Conservation (phyloP, 2,797 vertebrate genomes). For the Rhadinocentrus ornatus region DNA sequence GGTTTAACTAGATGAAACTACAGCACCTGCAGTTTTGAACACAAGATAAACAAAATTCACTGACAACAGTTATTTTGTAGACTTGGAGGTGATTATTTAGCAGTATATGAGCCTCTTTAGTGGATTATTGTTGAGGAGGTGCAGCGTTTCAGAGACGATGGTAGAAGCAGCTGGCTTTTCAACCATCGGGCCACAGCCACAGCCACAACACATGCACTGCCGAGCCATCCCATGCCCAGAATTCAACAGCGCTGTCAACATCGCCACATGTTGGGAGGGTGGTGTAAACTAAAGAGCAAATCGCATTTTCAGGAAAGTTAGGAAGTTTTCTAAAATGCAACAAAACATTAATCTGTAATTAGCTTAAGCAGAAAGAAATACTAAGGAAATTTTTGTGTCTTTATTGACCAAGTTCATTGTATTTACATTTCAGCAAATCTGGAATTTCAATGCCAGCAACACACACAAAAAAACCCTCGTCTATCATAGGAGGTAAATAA, state of each 20-base stretch:
- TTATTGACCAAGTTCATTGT: background rate
- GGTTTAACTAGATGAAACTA: slow-evolving; percentile 2
- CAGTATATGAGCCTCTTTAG: slow-evolving; percentile 2
- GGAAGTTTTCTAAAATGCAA: background rate
- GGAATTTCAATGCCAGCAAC: background rate
- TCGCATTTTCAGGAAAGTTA: background rate
- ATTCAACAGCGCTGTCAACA: slow-evolving; percentile 47
- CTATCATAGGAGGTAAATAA: background rate
- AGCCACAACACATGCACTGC: slow-evolving; percentile 82
- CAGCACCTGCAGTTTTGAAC: background rate
- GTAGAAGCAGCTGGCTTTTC: slow-evolving; percentile 77
- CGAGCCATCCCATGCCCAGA: slow-evolving; percentile 76
- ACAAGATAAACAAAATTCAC: background rate
- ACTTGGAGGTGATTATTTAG: background rate
- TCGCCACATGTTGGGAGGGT: slow-evolving; percentile 22
- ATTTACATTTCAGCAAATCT: background rate
- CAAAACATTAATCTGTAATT: background rate
- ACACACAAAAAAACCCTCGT: background rate
- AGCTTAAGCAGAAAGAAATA: background rate
- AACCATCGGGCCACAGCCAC: slow-evolving; percentile 75
- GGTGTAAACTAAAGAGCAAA: background rate
- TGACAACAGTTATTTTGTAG: background rate
- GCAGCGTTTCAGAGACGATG: slow-evolving; percentile 73
- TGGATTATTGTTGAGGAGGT: slow-evolving; percentile 51
- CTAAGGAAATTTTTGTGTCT: background rate